Percentiles rank a stretch among this genome's conserved stretches.
These are phyloP conservation scores for Poeciliopsis presidionis DNA, from an alignment of 2,797 vertebrate genomes.

Conservation along the genomic window DNA sequence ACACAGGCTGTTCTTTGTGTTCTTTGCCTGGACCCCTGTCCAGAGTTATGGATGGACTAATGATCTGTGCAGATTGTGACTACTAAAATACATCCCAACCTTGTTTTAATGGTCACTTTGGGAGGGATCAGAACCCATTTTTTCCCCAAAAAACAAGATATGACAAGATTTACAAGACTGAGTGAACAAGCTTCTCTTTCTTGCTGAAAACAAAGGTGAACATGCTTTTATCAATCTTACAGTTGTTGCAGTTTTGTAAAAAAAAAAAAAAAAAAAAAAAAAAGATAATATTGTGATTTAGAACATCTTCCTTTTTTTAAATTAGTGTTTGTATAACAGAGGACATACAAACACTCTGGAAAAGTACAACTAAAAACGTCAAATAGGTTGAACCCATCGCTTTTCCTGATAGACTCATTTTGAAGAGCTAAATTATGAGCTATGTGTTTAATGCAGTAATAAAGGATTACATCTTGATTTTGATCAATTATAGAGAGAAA, in stretches of 20 bases:
- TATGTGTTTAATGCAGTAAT: not conserved
- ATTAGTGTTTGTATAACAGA: not conserved
- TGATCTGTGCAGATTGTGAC: not conserved
- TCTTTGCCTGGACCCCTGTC: not conserved
- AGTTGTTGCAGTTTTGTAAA: not conserved
- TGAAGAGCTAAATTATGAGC: not conserved
- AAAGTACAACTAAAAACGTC: not conserved
- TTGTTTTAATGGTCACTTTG: too few relatives aligned
- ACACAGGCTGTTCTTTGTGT: not conserved
- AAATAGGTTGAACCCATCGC: not conserved
- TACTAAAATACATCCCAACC: not conserved
- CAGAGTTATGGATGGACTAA: not conserved
- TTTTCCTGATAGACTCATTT: not conserved
- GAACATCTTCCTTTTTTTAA: not conserved
- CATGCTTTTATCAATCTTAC: not conserved
- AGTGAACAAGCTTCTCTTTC: constrained; percentile 17
- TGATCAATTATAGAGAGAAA: not conserved
- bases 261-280: not conserved
- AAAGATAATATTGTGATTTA: not conserved
- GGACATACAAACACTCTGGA: not conserved
- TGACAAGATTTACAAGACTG: constrained; percentile 41
- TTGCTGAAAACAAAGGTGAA: not conserved
- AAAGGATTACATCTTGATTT: not conserved
- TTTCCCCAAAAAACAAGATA: too few relatives aligned
- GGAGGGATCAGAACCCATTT: too few relatives aligned